Percentiles rank a stretch among this genome's conserved stretches.
Evolutionary conservation across 2,113 vertebrate genomes (phyloP).

Genomic region (Istiophorus platypterus): DNA sequence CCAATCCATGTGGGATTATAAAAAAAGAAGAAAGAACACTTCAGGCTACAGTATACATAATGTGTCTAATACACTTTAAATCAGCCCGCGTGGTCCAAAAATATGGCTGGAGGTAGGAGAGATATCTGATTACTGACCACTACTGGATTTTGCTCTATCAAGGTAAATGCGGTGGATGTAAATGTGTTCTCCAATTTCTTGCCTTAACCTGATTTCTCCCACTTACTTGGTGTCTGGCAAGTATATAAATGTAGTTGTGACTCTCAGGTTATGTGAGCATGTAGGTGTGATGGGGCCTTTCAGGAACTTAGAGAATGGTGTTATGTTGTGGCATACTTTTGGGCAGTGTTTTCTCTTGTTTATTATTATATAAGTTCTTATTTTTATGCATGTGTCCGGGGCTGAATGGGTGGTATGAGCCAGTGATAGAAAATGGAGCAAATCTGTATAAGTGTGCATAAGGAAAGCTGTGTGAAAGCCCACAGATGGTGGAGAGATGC

Average conservation of each 20-base stretch:
- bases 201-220: conserved; percentile 28
- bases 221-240: conserved; percentile 14
- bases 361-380: not conserved
- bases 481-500: conserved; percentile 66
- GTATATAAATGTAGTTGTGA: conserved; percentile 5
- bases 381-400: conserved; percentile 17
- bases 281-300: not conserved
- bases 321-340: not conserved
- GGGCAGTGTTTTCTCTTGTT: not conserved
- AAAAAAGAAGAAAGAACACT: conserved; percentile 10
- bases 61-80: conserved; percentile 24
- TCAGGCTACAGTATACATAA: conserved; percentile 5
- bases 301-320: not conserved
- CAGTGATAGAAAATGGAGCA: conserved; percentile 12
- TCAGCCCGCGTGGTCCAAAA: not conserved
- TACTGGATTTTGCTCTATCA: conserved; percentile 31
- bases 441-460: conserved; percentile 28
- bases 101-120: conserved; percentile 11
- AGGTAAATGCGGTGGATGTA: conserved; percentile 27
- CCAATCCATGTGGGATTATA: not conserved
- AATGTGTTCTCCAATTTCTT: conserved; percentile 21
- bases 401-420: conserved; percentile 20
- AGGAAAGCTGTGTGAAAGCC: conserved; percentile 54
- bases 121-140: conserved; percentile 38
- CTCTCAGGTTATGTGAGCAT: not conserved